phyloP scores from a whole-genome alignment of 2,888 invertebrate species.

The Notodonta dromedarius region DNA sequence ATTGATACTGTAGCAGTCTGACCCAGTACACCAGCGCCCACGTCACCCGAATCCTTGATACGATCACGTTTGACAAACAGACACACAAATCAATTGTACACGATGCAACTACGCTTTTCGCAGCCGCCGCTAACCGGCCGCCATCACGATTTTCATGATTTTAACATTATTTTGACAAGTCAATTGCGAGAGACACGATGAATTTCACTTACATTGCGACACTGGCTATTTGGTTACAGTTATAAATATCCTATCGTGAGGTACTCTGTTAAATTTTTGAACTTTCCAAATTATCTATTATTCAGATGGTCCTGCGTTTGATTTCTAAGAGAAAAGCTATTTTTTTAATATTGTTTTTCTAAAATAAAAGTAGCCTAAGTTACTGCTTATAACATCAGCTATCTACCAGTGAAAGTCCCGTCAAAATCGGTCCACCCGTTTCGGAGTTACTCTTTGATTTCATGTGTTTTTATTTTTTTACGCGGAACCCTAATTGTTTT shows the following conservation, averaged over 20 bases:
- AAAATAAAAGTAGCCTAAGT: no score
- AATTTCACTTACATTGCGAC: conserved; percentile 37
- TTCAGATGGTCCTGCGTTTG: no score
- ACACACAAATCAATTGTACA: conserved; percentile 47
- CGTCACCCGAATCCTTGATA: conserved; percentile 44
- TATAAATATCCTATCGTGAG: background rate
- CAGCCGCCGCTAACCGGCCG: conserved; percentile 34
- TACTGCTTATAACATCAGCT: no score
- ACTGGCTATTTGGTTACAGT: background rate
- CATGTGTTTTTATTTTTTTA: no score
- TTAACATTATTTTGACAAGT: conserved; percentile 33
- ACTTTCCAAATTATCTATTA: no score
- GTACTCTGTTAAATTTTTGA: background rate
- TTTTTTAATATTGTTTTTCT: no score
- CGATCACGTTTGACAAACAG: conserved; percentile 38
- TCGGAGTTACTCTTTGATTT: no score
- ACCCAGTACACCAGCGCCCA: conserved; percentile 17
- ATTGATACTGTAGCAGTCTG: background rate
- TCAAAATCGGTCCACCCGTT: no score
- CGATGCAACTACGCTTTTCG: conserved; percentile 31
- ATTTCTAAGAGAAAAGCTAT: no score
- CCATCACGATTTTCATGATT: conserved; percentile 51
- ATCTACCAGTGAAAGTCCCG: no score
- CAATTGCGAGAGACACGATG: conserved; percentile 21
- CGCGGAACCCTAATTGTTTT: no score